These are phyloP conservation scores for Asarcornis scutulata DNA, from an alignment of 2,113 vertebrate genomes.

Conservation along the genomic window DNA sequence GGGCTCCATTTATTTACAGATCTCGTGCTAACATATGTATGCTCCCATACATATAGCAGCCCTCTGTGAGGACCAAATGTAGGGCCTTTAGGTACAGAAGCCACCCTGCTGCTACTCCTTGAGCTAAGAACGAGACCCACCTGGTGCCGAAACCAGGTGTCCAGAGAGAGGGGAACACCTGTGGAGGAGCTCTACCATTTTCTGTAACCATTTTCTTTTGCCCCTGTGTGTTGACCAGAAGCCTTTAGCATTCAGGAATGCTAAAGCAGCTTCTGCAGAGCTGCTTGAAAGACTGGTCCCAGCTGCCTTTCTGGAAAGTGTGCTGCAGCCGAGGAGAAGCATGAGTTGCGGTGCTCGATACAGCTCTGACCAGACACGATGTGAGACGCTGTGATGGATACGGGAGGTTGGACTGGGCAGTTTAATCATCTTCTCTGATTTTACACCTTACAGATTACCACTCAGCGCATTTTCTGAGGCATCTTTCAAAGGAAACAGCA, in stretches of 20 bases:
- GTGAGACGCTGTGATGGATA: background rate
- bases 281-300: background rate
- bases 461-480: background rate
- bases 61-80: too few relatives aligned
- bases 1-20: too few relatives aligned
- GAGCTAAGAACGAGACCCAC: background rate
- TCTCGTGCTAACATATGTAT: too few relatives aligned
- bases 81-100: too few relatives aligned
- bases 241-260: background rate
- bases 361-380: background rate
- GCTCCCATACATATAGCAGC: too few relatives aligned
- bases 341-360: background rate
- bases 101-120: background rate
- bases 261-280: background rate
- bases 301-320: background rate
- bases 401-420: background rate
- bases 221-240: background rate
- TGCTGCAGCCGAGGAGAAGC: background rate
- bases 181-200: background rate
- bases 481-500: background rate
- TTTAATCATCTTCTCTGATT: background rate
- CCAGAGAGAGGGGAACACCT: background rate
- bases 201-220: background rate
- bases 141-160: background rate
- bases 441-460: background rate